phyloP scores from a whole-genome alignment of 2,113 vertebrate genomes.

The Oxyruncus cristatus region DNA sequence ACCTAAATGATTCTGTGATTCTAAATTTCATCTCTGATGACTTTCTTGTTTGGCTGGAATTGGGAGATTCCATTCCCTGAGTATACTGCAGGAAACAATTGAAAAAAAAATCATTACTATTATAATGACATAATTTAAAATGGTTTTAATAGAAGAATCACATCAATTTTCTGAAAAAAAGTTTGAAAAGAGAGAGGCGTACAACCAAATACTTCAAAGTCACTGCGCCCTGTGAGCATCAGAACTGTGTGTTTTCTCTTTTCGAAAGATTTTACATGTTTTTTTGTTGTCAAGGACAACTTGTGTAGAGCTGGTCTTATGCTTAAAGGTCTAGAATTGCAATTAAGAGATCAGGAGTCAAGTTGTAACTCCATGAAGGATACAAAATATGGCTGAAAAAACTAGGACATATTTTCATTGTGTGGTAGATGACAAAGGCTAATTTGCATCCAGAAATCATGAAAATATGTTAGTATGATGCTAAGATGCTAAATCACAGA shows the following conservation, averaged over 20 bases:
- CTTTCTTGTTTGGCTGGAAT: background rate
- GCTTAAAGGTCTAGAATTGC: background rate
- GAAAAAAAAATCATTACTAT: background rate
- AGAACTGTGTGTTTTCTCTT: background rate
- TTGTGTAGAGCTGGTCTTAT: background rate
- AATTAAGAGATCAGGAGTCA: background rate
- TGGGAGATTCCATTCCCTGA: background rate
- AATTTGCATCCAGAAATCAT: background rate
- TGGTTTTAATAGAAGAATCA: background rate
- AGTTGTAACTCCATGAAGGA: background rate
- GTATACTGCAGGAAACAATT: background rate
- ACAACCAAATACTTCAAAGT: background rate
- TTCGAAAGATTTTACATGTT: background rate
- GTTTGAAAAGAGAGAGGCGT: background rate
- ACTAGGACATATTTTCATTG: background rate
- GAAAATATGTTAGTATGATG: background rate
- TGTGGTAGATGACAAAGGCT: background rate
- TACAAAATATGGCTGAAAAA: background rate
- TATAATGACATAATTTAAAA: background rate
- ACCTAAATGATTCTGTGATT: background rate
- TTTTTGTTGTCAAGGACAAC: background rate
- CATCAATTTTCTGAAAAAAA: background rate
- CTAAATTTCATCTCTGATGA: background rate
- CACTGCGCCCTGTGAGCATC: background rate
- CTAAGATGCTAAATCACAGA: background rate